A percentile compares a stretch with the other conserved stretches of the same genome.
phyloP scores from a whole-genome alignment of 1,140 invertebrate species.

The Diorhabda carinulata region DNA sequence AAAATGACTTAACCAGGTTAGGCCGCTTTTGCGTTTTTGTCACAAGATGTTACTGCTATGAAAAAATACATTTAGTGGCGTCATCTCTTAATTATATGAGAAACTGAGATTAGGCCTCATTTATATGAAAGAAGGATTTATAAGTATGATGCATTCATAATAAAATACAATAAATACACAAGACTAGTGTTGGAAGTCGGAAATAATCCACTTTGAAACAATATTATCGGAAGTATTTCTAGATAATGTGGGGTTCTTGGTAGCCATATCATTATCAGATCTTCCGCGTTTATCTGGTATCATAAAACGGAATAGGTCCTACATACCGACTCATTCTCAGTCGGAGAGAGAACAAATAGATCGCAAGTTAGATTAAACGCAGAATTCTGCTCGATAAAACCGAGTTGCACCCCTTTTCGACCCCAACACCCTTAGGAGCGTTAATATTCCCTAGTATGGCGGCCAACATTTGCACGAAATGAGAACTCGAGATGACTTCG shows the following conservation, averaged over 20 bases:
- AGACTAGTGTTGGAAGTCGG: no score
- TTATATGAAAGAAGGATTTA: no score
- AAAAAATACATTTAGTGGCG: no score
- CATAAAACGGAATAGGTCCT: neutral
- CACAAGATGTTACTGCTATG: neutral
- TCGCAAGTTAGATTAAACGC: slow-evolving; percentile 46
- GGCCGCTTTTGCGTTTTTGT: no score
- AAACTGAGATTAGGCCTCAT: no score
- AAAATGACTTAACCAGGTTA: no score
- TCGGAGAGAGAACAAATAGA: slow-evolving; percentile 45
- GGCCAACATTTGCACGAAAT: slow-evolving; percentile 47
- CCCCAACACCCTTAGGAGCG: slow-evolving; percentile 43
- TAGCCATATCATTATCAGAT: neutral
- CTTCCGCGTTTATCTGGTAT: neutral
- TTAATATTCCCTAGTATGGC: slow-evolving; percentile 44
- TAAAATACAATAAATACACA: no score
- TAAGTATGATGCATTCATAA: no score
- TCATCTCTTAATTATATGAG: no score
- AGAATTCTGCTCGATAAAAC: slow-evolving; percentile 46
- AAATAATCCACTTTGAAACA: neutral
- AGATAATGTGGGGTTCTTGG: neutral
- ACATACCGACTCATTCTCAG: neutral
- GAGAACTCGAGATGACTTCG: slow-evolving; percentile 48
- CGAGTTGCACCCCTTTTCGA: slow-evolving; percentile 29
- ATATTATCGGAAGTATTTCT: neutral